A percentile compares a stretch with the other conserved stretches of the same genome.
These are phyloP conservation scores for Trachemys scripta DNA, from an alignment of 2,113 vertebrate genomes.

Conservation along the genomic window DNA sequence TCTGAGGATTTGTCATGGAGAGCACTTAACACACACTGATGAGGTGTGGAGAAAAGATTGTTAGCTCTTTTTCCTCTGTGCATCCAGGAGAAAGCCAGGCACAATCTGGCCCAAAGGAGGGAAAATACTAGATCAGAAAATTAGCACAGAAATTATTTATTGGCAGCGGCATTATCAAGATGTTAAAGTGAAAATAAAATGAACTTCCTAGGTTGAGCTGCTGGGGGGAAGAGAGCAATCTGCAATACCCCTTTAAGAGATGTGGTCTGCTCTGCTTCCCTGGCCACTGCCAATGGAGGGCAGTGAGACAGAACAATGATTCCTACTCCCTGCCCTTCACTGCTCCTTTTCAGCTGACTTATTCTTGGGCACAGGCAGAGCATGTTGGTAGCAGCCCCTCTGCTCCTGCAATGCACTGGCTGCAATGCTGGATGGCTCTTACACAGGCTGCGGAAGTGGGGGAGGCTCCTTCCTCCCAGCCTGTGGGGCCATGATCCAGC, in stretches of 20 bases:
- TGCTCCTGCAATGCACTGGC: neutral
- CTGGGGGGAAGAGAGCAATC: neutral
- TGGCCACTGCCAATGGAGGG: neutral
- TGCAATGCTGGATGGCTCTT: neutral
- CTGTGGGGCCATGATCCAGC: neutral
- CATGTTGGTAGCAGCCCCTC: neutral
- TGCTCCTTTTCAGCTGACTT: neutral
- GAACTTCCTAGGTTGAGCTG: neutral
- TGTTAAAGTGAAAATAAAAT: neutral
- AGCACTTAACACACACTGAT: neutral
- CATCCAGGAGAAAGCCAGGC: neutral
- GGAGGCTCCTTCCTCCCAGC: too few species aligned
- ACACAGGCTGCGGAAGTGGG: neutral
- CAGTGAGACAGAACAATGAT: neutral
- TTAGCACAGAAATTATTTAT: neutral
- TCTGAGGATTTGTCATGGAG: neutral
- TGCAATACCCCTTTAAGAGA: neutral
- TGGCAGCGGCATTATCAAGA: accelerated
- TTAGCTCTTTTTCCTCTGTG: neutral
- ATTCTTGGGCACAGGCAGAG: neutral
- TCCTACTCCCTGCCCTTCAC: neutral
- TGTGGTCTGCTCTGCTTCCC: neutral
- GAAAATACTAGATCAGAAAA: neutral
- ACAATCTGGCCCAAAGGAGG: neutral
- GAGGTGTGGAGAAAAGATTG: neutral